Base-by-base conservation (phyloP, 2,888 invertebrate genomes). In the Lissocephala sabroskyi region DNA sequence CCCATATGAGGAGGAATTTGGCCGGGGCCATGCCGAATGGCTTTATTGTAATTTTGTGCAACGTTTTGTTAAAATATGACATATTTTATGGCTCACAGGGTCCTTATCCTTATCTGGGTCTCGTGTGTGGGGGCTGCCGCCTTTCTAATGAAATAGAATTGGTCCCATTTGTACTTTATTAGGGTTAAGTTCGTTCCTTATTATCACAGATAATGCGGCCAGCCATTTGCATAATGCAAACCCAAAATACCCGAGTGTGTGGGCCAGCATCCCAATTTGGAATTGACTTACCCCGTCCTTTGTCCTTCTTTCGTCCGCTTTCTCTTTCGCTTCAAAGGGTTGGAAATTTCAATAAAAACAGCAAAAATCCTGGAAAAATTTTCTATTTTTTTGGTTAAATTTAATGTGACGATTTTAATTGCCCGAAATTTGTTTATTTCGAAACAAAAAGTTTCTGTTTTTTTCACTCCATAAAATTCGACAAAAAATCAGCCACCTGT, bases 91-190 rank as follows among this genome's bases (percentile, higher is more conserved):
- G 63, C 71, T 68, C 64, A 55, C 58, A 60, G 57, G 40, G 56
- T 59, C 47, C 59, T 78, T 73, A 75, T 63, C 61, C 36, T 44
- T 23, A 35, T 35, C 26, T 56, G 48, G 50, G 48, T 54, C 56
- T 58, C 48, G 57, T 54, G 43, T 45, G 56, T 47, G 37, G 43
- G 23, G 42, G 35, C 41, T 45, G 9, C 32, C 7, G 19, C 32
- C 32, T n/a, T 29, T 41, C 55, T 68, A 71, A 78, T 77, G 66
- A 75, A 81, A 79, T 75, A 65, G 63, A 81, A 80, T 80, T 71
- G 78, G 67, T 79, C 76, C 77, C 79, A 78, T 76, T 77, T 78
- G 74, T 78, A 71, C 74, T 79, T 81, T 80, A 80, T 80, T 77
- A 65, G 71, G 77, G 79, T 74, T 62, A 52, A 52, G 48, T 49